phyloP scores from a whole-genome alignment of 1,140 invertebrate species.

The Drosophila ohnishii region DNA sequence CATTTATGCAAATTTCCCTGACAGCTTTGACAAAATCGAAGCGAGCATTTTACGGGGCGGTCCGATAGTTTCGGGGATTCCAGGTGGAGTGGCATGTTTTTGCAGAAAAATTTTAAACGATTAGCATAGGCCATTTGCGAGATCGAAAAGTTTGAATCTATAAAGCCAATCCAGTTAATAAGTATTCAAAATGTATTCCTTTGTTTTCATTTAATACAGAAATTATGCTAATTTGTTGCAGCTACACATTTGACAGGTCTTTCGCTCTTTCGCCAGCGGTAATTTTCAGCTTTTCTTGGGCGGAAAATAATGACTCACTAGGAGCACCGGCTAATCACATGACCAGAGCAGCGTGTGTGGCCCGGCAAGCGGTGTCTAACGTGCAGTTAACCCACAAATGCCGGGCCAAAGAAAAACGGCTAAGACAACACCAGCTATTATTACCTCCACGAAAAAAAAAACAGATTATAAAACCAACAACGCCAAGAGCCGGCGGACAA shows the following conservation, averaged over 20 bases:
- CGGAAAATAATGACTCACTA: slow-evolving; percentile 55
- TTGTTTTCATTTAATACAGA: neutral
- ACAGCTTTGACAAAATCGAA: slow-evolving; percentile 53
- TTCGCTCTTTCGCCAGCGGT: neutral
- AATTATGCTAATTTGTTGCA: slow-evolving; percentile 6
- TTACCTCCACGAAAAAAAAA: slow-evolving; percentile 40
- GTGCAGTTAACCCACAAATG: slow-evolving; percentile 79
- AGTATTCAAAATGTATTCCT: slow-evolving; percentile 2
- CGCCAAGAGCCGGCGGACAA: slow-evolving; percentile 59
- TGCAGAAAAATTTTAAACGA: slow-evolving; percentile 12
- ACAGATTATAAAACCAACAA: slow-evolving; percentile 69
- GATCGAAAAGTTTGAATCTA: neutral
- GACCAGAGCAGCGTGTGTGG: slow-evolving; percentile 51
- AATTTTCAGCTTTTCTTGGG: slow-evolving; percentile 37
- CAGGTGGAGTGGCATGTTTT: slow-evolving; percentile 9
- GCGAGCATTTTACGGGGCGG: slow-evolving; percentile 15
- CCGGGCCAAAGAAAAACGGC: slow-evolving; percentile 64
- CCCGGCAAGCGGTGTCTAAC: slow-evolving; percentile 69
- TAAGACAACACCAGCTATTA: slow-evolving; percentile 65
- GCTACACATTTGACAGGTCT: slow-evolving; percentile 28
- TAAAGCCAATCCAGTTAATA: neutral
- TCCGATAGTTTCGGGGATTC: slow-evolving; percentile 9
- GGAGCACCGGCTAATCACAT: slow-evolving; percentile 61
- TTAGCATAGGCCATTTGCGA: slow-evolving; percentile 21
- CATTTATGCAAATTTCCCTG: slow-evolving; percentile 75